These are phyloP conservation scores for Ophthalmolycus amberensis DNA, from an alignment of 2,113 vertebrate genomes.

Conservation along the genomic window DNA sequence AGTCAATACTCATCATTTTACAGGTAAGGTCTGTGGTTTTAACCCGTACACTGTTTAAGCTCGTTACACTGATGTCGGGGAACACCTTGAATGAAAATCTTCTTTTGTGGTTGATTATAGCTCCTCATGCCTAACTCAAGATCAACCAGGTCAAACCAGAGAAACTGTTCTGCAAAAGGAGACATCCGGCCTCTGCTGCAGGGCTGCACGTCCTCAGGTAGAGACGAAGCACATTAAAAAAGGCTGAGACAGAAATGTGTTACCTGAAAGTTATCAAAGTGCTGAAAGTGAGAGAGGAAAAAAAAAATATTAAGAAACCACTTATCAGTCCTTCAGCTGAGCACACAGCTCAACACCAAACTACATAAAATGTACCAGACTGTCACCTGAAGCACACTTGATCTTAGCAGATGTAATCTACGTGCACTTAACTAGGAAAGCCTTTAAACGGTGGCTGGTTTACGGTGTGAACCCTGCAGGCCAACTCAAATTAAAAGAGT, in stretches of 20 bases:
- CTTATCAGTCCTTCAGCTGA: slow-evolving; percentile 2
- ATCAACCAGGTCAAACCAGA: neutral
- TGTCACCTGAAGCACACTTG: neutral
- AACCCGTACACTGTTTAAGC: slow-evolving; percentile 3
- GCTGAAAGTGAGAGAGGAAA: too few relatives aligned
- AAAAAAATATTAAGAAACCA: neutral
- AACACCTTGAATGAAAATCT: neutral
- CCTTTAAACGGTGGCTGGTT: slow-evolving; percentile 30
- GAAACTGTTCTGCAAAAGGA: neutral
- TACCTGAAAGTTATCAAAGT: slow-evolving; percentile 4
- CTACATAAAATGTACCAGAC: neutral
- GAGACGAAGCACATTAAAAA: neutral
- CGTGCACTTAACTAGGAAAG: neutral
- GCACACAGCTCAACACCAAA: slow-evolving; percentile 8
- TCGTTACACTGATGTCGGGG: neutral
- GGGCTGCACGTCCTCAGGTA: neutral
- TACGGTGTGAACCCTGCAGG: slow-evolving; percentile 24
- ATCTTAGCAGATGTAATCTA: neutral
- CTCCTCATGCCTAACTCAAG: neutral
- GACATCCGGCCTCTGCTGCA: slow-evolving; percentile 19
- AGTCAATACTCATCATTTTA: neutral
- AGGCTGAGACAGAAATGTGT: neutral
- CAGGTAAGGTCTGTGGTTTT: neutral
- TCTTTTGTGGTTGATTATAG: neutral
- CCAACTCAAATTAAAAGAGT: slow-evolving; percentile 31